A percentile compares a stretch with the other conserved stretches of the same genome.
phyloP scores from a whole-genome alignment of 2,113 vertebrate genomes.

The Prunella fulvescens region DNA sequence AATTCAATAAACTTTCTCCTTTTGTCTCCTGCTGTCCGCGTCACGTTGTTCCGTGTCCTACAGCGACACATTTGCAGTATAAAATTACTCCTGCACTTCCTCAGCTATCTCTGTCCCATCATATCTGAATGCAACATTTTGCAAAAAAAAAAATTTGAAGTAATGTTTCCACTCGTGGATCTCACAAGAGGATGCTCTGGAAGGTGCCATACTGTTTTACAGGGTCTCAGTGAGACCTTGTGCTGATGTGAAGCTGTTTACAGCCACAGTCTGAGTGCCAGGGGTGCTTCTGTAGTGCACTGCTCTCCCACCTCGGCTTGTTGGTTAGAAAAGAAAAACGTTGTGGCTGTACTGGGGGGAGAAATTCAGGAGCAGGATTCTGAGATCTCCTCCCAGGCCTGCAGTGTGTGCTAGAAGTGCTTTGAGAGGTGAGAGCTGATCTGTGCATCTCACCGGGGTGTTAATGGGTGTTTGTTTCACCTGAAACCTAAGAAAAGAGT shows the following conservation, averaged over 20 bases:
- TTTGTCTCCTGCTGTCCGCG: too few relatives aligned
- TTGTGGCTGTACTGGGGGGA: not conserved
- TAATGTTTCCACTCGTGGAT: accelerated
- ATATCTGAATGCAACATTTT: not conserved
- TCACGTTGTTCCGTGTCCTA: too few relatives aligned
- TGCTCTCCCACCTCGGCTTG: not conserved
- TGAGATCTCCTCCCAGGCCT: not conserved
- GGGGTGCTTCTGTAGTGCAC: not conserved
- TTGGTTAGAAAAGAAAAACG: not conserved
- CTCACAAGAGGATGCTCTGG: not conserved
- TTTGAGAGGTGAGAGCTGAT: not conserved
- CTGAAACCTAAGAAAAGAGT: not conserved
- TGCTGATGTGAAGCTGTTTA: not conserved
- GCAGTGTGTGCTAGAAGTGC: not conserved
- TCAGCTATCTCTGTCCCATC: not conserved
- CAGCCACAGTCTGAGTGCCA: not conserved
- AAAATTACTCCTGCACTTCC: not conserved
- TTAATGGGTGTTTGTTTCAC: conserved; percentile 1
- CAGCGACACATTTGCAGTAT: not conserved
- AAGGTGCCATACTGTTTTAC: not conserved
- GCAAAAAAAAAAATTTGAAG: not conserved
- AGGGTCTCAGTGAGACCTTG: not conserved
- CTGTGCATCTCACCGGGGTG: not conserved
- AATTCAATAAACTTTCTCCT: too few relatives aligned
- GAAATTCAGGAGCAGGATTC: not conserved